Evolutionary conservation across 2,888 invertebrate species (phyloP).

Genomic region (Linyphia triangularis): DNA sequence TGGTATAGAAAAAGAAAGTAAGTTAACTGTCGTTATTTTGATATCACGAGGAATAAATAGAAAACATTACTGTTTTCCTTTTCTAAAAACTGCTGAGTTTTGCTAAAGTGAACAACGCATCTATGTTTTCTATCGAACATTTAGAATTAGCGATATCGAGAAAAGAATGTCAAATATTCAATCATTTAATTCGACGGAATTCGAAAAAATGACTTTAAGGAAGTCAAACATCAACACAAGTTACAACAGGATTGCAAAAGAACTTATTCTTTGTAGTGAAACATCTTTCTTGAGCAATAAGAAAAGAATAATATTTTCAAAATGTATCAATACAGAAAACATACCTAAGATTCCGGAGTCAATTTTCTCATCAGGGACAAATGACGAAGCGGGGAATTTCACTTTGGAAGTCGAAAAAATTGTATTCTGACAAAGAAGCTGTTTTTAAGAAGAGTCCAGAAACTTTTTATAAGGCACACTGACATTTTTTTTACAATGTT

Average conservation of each 20-base stretch:
- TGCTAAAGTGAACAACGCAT: no score
- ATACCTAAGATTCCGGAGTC: conserved; percentile 55
- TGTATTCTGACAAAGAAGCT: background rate
- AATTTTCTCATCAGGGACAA: conserved; percentile 49
- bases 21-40: no score
- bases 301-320: background rate
- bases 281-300: background rate
- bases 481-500: no score
- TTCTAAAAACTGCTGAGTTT: no score
- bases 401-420: background rate
- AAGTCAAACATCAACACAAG: background rate
- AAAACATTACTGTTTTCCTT: no score
- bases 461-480: no score
- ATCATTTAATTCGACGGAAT: background rate
- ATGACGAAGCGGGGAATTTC: conserved; percentile 22
- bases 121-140: no score
- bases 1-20: no score
- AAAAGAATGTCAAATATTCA: background rate
- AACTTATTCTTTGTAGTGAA: no score
- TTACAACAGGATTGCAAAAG: background rate
- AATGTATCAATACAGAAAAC: conserved; percentile 34
- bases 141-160: no score
- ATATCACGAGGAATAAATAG: no score
- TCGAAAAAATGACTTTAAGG: conserved; percentile 2
- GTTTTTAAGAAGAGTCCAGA: background rate